Base-by-base conservation (phyloP, 2,113 vertebrate species). In the Sorex fumeus region DNA sequence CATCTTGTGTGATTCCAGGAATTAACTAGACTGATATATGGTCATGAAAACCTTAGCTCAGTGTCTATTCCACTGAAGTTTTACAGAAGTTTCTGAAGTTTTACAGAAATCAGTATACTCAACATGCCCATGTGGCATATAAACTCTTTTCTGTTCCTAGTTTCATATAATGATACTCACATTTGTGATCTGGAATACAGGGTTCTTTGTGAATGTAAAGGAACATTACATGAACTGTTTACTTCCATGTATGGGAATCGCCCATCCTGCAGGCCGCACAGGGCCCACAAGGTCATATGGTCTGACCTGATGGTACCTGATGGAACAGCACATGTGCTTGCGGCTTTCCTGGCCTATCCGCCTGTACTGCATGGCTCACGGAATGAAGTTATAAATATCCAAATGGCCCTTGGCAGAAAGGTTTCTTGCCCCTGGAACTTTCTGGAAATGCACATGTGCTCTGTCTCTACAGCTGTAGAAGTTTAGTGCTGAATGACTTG, bases 401-500 rank as follows among this genome's bases (percentile, higher is more conserved):
- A 57, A 50, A 57, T 21, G 11, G 53, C 15, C 53, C 53, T 57
- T 57, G 15, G 19, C 5, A 57, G 15, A 57, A 57, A 64, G 27
- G 64, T 66, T 66, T 9, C 64, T 6, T 66, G 64, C 28, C 23
- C 23, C 23, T 66, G 64, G 64, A 66, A 30, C 23, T 28, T 30
- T 66, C 70, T 15, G 76, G 40, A 72, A 72, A 66, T 2, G 66
- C 34, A 25, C 25, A 3, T 1, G 0, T 8, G 27, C 13, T 8
- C 6, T 12, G 60, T 32, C 76, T 60, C 69, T 13, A 8, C n/a
- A 28, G 13, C 64, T n/a, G 0, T 2, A 0, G 62, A n/a, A 25
- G 50, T 53, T 19, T 7, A 13, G 19, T 3, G 0, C 27, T 53
- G 43, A 19, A 1, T 0, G 64, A 4, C 0, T 0, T 3, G 4